Base-by-base conservation (phyloP, 2,797 vertebrate genomes). In the Coilia nasus region DNA sequence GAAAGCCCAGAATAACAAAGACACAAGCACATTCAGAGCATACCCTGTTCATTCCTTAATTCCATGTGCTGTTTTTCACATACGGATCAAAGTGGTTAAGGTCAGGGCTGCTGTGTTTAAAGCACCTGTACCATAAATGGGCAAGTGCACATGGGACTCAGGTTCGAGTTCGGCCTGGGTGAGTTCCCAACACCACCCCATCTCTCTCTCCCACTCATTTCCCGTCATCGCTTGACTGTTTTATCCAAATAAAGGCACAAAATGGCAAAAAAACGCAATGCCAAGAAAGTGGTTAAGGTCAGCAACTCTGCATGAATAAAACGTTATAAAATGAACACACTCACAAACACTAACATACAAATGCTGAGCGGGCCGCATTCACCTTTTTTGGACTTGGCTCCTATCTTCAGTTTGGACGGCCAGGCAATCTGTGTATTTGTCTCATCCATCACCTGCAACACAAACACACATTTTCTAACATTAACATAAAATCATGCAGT, bases 371-470 rank as follows among this genome's bases (percentile, higher is more conserved):
- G 10, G 85, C 64, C 87, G 94, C 11, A 44, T 6, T 91, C 84
- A 96, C 96, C 96, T 94, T 96, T 96, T 93, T 96, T 96, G 83
- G 96, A 96, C 90, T 96, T 96, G 57, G 96, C 96, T 87, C 96
- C 96, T 1, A 96, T 96, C 91, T 96, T 96, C 78, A 96, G 90
- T 89, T 96, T 96, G 84, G 96, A 96, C 0, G 96, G 96, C 96
- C 96, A 96, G 31, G 96, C 95, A 81, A 96, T 96, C 89, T 96
- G 95, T 1, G 96, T 96, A 88, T 95, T 94, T 80, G 96, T 96
- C 88, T 96, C 95, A 88, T 96, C 95, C 96, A 96, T 96, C 87
- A 96, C 93, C 96, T 96, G 92, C 2, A 94, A 94, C 44, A 81
- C 11, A 54, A 47, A 84, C 41, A 82, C 31, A 46, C 41, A 35